Evolutionary conservation across 2,797 vertebrate genomes (phyloP).

Genomic region (Florisuga fusca): DNA sequence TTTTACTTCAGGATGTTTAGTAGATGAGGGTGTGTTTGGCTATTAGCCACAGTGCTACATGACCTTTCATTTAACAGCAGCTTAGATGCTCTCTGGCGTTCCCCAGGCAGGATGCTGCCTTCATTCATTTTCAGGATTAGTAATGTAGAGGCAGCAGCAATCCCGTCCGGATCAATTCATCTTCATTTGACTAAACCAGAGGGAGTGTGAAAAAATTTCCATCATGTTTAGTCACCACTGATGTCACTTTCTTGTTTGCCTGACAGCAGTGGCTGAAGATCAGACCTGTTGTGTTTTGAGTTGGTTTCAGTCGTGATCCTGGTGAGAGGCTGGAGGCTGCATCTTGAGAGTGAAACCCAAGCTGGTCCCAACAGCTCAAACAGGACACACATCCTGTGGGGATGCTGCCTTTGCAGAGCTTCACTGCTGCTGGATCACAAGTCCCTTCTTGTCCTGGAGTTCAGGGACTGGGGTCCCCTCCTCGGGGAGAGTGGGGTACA

Average conservation of each 20-base stretch:
- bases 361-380: fast-evolving
- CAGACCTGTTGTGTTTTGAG: neutral
- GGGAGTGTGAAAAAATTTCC: neutral
- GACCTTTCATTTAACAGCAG: conserved; percentile 7
- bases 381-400: fast-evolving
- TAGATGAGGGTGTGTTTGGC: neutral
- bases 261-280: neutral
- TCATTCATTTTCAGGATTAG: neutral
- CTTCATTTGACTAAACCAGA: neutral
- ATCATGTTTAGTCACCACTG: fast-evolving
- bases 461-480: neutral
- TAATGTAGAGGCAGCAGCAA: neutral
- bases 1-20: neutral
- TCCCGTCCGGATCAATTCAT: neutral
- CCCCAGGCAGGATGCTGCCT: neutral
- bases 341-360: fast-evolving
- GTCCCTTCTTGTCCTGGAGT: fast-evolving
- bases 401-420: neutral
- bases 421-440: neutral
- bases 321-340: neutral
- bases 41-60: neutral
- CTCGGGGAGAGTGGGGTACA: fast-evolving
- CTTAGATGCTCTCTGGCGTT: neutral
- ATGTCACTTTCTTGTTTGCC: neutral
- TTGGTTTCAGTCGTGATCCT: neutral